Conservation (phyloP, 1,140 invertebrate genomes). For the Bombus vancouverensis region DNA sequence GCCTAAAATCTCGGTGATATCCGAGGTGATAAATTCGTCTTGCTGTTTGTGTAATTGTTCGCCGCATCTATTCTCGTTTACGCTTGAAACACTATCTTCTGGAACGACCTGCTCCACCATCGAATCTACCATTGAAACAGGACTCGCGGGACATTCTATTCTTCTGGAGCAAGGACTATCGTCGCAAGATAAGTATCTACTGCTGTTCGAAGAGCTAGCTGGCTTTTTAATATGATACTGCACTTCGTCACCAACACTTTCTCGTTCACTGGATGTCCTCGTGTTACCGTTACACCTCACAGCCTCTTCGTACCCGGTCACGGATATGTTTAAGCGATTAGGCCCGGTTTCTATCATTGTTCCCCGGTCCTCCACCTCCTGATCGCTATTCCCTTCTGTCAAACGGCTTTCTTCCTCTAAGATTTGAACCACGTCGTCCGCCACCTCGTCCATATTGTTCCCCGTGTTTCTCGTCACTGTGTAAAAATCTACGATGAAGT, state of each 20-base stretch:
- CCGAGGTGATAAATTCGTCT: slow-evolving; percentile 62
- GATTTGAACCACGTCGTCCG: slow-evolving; percentile 77
- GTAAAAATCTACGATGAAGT: slow-evolving; percentile 84
- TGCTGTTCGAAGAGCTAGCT: slow-evolving; percentile 11
- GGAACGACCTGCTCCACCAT: neutral
- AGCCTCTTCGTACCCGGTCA: slow-evolving; percentile 33
- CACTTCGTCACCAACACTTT: slow-evolving; percentile 47
- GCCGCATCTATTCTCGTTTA: neutral
- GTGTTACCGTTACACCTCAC: slow-evolving; percentile 35
- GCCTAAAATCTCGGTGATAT: slow-evolving; percentile 71
- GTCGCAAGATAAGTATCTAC: slow-evolving; percentile 17
- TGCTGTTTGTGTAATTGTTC: slow-evolving; percentile 20
- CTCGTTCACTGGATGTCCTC: slow-evolving; percentile 48
- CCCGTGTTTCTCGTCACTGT: slow-evolving; percentile 79
- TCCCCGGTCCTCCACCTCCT: neutral
- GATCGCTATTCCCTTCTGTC: neutral
- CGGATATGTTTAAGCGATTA: slow-evolving; percentile 40
- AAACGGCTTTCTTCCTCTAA: slow-evolving; percentile 65
- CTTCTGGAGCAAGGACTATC: slow-evolving; percentile 10
- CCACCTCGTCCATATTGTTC: slow-evolving; percentile 79
- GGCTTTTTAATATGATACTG: slow-evolving; percentile 27
- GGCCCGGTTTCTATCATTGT: neutral
- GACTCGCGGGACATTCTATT: slow-evolving; percentile 7
- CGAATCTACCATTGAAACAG: neutral
- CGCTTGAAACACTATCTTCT: neutral